phyloP scores from a whole-genome alignment of 2,888 invertebrate genomes.

The Steinernema scapterisci region DNA sequence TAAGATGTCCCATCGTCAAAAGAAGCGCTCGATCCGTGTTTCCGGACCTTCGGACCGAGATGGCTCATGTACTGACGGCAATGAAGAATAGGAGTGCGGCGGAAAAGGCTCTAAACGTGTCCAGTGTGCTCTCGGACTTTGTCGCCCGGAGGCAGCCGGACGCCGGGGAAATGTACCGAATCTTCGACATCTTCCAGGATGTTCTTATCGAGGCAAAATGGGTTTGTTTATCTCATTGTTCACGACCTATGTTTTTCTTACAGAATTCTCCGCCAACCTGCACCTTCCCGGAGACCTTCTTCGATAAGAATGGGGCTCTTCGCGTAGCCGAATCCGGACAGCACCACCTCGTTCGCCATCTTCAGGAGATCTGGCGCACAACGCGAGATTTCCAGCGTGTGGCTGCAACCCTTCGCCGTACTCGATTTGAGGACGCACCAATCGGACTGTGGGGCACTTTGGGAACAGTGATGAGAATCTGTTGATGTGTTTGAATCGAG shows the following conservation, averaged over 20 bases:
- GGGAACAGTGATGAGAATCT: slow-evolving; percentile 3
- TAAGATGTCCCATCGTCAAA: slow-evolving; percentile 17
- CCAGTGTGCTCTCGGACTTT: slow-evolving; percentile 10
- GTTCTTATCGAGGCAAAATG: slow-evolving; percentile 6
- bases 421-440: slow-evolving; percentile 5
- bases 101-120: neutral
- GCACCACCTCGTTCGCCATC: neutral
- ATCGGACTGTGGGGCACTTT: slow-evolving; percentile 16
- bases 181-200: slow-evolving; percentile 15
- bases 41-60: neutral
- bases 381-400: slow-evolving; percentile 2
- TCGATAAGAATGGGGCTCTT: neutral
- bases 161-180: slow-evolving; percentile 19
- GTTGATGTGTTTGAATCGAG: neutral
- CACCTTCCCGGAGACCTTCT: slow-evolving; percentile 5
- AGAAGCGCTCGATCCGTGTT: slow-evolving; percentile 9
- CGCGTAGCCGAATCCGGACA: slow-evolving; percentile 1
- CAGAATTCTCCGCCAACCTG: neutral
- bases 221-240: neutral
- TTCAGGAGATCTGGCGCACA: neutral
- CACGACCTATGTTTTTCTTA: no score
- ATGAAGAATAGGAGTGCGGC: neutral
- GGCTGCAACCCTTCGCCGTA: neutral
- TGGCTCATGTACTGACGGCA: neutral
- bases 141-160: neutral